These are phyloP conservation scores for Drepana falcataria DNA, from an alignment of 2,888 invertebrate genomes.

Conservation along the genomic window DNA sequence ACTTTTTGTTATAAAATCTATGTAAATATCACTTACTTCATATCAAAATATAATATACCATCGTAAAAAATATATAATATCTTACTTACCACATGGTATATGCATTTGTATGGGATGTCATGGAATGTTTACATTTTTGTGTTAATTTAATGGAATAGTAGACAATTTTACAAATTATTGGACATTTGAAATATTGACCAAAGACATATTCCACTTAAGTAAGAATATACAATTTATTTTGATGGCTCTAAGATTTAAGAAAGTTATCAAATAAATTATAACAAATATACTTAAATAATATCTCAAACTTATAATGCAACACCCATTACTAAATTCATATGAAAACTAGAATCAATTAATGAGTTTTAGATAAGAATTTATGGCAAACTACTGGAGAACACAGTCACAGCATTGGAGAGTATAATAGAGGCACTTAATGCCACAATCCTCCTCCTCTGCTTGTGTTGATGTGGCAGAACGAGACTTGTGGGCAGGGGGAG, in stretches of 20 bases:
- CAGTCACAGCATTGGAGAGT: conserved; percentile 83
- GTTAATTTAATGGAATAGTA: conserved; percentile 1
- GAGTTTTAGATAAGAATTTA: not conserved
- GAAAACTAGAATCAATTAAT: not conserved
- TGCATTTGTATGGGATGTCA: conserved; percentile 1
- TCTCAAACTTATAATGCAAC: not conserved
- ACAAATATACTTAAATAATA: no score
- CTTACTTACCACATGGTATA: conserved; percentile 10
- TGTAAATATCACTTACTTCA: conserved; percentile 1
- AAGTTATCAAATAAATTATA: no score
- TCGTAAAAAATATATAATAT: conserved; percentile 18
- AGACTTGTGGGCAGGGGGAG: conserved; percentile 44
- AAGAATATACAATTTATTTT: no score
- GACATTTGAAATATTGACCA: conserved; percentile 4
- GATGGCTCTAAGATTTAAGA: no score
- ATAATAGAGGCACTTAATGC: conserved; percentile 80
- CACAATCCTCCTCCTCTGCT: conserved; percentile 76
- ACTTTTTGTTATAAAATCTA: not conserved
- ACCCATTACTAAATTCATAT: not conserved
- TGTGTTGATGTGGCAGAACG: conserved; percentile 37
- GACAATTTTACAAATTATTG: not conserved
- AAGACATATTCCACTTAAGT: conserved; percentile 4
- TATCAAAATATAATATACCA: conserved; percentile 7
- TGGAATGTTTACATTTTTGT: conserved; percentile 3
- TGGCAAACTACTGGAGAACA: conserved; percentile 58